phyloP scores from a whole-genome alignment of 2,113 vertebrate species.

The Dryoscopus gambensis region DNA sequence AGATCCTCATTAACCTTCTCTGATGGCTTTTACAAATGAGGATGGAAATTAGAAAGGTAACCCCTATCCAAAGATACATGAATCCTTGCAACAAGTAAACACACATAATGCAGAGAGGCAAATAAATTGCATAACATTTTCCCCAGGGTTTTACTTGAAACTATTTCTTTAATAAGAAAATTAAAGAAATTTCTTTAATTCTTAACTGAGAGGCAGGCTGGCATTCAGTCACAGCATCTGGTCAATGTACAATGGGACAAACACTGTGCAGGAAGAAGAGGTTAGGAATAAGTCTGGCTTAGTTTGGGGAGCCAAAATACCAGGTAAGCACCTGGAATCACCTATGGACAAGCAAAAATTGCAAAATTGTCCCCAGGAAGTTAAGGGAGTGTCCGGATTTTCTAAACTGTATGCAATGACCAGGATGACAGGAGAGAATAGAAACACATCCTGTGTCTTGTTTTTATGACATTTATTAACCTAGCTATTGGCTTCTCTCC shows the following conservation, averaged over 20 bases:
- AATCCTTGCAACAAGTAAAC: background rate
- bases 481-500: background rate
- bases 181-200: too few species aligned
- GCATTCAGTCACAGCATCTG: background rate
- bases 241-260: background rate
- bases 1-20: background rate
- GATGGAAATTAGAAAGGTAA: background rate
- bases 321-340: background rate
- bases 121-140: background rate
- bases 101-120: background rate
- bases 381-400: background rate
- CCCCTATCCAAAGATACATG: background rate
- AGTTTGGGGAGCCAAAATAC: background rate
- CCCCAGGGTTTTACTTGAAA: background rate
- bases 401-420: background rate
- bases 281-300: background rate
- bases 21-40: background rate
- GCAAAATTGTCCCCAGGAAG: background rate
- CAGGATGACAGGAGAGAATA: background rate
- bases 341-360: background rate
- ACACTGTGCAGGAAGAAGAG: background rate
- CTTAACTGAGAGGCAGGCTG: background rate
- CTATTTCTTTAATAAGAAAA: background rate
- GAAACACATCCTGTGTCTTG: conserved; percentile 10
- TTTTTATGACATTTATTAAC: conserved; percentile 28